Conservation (phyloP, 2,113 vertebrate genomes). For the western clawed frog (Xenopus tropicalis) region DNA sequence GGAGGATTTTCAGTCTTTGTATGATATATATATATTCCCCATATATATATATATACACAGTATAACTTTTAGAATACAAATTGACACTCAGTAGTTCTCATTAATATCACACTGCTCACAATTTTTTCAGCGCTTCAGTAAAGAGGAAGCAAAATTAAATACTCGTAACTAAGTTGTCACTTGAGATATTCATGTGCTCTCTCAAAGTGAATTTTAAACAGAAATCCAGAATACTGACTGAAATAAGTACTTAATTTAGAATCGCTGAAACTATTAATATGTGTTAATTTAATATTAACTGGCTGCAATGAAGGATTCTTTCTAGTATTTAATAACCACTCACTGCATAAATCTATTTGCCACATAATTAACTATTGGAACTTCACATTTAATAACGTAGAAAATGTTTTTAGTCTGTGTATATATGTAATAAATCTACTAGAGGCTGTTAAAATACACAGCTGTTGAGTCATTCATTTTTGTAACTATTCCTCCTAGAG, state of each 20-base stretch:
- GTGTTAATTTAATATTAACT: constrained; percentile 33
- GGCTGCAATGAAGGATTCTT: constrained; percentile 19
- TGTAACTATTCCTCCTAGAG: constrained; percentile 1
- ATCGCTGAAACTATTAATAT: constrained; percentile 26
- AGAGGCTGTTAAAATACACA: constrained; percentile 13
- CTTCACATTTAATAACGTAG: constrained; percentile 30
- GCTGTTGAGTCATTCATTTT: constrained; percentile 1
- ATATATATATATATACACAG: too few relatives aligned
- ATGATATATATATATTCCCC: too few relatives aligned
- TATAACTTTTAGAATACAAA: too few relatives aligned
- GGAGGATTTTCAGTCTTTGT: too few relatives aligned
- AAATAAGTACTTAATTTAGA: constrained; percentile 30
- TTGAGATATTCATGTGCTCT: constrained; percentile 18
- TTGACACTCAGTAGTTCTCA: too few relatives aligned
- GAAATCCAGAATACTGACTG: constrained; percentile 17
- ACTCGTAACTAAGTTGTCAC: constrained; percentile 16
- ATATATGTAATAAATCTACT: background rate
- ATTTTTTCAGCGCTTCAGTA: background rate
- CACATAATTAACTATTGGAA: constrained; percentile 39
- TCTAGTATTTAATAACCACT: constrained; percentile 35
- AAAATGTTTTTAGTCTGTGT: constrained; percentile 12
- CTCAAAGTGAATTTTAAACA: constrained; percentile 21
- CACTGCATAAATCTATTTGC: constrained; percentile 3
- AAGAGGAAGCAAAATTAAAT: background rate
- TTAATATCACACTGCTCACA: background rate